These are phyloP conservation scores for Dynastes grantii DNA, from an alignment of 2,888 invertebrate species.

Conservation along the genomic window DNA sequence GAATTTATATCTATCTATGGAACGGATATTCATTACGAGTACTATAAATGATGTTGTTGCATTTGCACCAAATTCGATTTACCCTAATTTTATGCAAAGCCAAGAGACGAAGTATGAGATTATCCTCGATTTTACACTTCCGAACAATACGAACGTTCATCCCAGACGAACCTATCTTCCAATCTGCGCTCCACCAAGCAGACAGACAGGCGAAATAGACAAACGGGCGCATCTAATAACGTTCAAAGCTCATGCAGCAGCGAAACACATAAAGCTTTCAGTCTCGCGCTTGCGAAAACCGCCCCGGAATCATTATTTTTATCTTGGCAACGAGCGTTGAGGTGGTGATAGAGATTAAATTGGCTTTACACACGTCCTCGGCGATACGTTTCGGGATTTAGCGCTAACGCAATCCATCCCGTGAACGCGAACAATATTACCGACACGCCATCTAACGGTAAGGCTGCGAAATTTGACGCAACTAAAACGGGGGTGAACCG, in stretches of 20 bases:
- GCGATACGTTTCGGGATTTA: conserved; percentile 40
- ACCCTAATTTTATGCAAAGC: too few relatives aligned
- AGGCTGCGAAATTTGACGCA: neutral
- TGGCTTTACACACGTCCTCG: conserved; percentile 36
- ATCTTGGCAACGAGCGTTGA: conserved; percentile 12
- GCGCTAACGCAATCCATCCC: neutral
- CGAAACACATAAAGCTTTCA: neutral
- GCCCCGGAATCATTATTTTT: conserved; percentile 24
- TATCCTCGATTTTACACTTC: too few relatives aligned
- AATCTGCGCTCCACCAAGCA: too few relatives aligned
- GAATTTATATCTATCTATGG: too few relatives aligned
- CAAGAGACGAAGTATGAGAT: too few relatives aligned
- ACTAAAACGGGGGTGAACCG: neutral
- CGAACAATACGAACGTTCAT: too few relatives aligned
- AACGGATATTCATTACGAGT: too few relatives aligned
- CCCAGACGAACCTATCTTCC: too few relatives aligned
- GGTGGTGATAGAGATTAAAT: conserved; percentile 41
- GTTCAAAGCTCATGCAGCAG: conserved; percentile 3
- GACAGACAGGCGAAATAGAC: too few relatives aligned
- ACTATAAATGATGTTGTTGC: too few relatives aligned
- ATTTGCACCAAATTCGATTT: too few relatives aligned
- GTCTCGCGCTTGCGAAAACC: neutral
- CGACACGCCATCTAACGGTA: neutral
- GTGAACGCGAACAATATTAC: neutral
- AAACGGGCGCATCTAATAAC: too few relatives aligned